Conservation (phyloP, 2,113 vertebrate species). For the Brachypodius melanocephalos region DNA sequence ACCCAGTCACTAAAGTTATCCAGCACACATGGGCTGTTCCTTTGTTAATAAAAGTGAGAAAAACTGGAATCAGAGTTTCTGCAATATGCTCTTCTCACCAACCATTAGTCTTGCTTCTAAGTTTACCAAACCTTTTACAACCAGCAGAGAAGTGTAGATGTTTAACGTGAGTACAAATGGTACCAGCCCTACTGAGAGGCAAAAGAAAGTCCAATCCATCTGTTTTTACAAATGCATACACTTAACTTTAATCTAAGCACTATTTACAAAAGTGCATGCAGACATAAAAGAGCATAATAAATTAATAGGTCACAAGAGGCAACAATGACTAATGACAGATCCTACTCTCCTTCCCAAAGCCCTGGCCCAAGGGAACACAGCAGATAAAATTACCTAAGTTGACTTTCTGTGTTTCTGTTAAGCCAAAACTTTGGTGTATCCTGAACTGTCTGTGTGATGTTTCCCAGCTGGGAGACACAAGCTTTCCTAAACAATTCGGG, state of each 20-base stretch:
- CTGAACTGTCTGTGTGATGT: slow-evolving; percentile 60
- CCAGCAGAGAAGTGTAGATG: not conserved
- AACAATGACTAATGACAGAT: slow-evolving; percentile 27
- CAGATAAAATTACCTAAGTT: slow-evolving; percentile 49
- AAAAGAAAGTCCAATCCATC: slow-evolving; percentile 19
- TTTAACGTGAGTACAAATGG: not conserved
- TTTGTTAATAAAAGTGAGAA: not conserved
- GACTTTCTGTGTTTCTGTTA: slow-evolving; percentile 41
- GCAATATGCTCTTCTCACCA: not conserved
- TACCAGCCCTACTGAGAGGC: not conserved
- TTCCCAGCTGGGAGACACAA: slow-evolving; percentile 67
- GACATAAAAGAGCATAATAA: slow-evolving; percentile 42
- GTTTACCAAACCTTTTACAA: not conserved
- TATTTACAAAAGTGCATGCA: slow-evolving; percentile 39
- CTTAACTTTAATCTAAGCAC: slow-evolving; percentile 53
- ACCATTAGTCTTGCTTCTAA: not conserved
- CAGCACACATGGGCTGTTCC: not conserved
- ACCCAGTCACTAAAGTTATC: not conserved
- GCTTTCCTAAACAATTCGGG: slow-evolving; percentile 61
- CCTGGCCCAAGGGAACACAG: not conserved
- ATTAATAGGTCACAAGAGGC: slow-evolving; percentile 28
- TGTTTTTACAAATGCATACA: slow-evolving; percentile 30
- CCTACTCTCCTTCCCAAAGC: slow-evolving; percentile 11
- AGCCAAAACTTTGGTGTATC: slow-evolving; percentile 33
- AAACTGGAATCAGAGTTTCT: not conserved